Conservation (phyloP, 2,113 vertebrate species). For the Numenius arquata region DNA sequence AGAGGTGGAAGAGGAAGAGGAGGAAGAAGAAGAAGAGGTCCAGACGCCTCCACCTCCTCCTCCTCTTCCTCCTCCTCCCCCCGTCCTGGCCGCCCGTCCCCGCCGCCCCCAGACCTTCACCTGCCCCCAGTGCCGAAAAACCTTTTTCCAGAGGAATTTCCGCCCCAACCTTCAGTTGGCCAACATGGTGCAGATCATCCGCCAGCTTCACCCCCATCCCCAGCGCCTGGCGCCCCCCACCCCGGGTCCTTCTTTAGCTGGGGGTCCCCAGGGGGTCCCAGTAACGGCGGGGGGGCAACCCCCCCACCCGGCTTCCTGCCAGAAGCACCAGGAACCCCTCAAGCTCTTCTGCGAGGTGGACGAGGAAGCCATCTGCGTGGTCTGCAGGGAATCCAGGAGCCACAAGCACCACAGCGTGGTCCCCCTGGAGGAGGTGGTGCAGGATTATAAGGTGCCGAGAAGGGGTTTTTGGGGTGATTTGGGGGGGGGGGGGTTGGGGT, state of each 20-base stretch:
- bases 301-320: background rate
- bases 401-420: constrained; percentile 71
- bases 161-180: constrained; percentile 66
- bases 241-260: no score
- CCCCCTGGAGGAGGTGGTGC: constrained; percentile 66
- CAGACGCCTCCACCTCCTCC: background rate
- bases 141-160: constrained; percentile 55
- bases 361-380: constrained; percentile 67
- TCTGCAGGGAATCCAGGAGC: constrained; percentile 62
- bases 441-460: constrained; percentile 65
- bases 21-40: background rate
- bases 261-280: background rate
- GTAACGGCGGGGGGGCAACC: background rate
- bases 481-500: no score
- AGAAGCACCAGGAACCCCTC: constrained; percentile 69
- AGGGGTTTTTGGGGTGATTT: no score
- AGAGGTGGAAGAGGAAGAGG: background rate
- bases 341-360: constrained; percentile 73
- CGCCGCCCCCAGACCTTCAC: constrained; percentile 57
- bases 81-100: background rate
- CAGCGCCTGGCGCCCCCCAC: background rate
- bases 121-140: constrained; percentile 66
- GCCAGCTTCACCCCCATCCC: constrained; percentile 46
- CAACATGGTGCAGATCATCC: constrained; percentile 72
- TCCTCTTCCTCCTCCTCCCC: background rate